Base-by-base conservation (phyloP, 1,140 invertebrate species). In the Leptoteleia sp. region DNA sequence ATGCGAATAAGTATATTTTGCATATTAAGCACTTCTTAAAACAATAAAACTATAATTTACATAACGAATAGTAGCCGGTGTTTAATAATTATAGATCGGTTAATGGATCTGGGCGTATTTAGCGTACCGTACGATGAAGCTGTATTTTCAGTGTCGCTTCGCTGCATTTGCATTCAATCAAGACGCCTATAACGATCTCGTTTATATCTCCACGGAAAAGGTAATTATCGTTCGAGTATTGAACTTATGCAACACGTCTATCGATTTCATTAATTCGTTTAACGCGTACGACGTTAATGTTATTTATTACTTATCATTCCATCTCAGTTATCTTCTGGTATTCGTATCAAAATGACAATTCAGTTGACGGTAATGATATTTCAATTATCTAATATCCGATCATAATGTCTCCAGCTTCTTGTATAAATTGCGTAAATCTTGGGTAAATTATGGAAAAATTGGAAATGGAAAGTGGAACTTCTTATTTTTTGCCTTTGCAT, bases 21-120 rank as follows among this genome's bases (percentile, higher is more conserved):
- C 48, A 55, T 55, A 6, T 3, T 27, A 54, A 38, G 9, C 11
- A 17, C n/a, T 15, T 52, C 12, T 47, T 25, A 25, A 38, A 54
- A 62, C 38, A 62, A 47, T 64, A 27, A 47, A 64, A 64, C 6
- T 11, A 3, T 0, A 16, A 54, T 72, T 57, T 57, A 42, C 65
- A 70, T 70, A 59, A n/a, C 3, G 22, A 68, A 43, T 40, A 4
- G 29, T 52, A 31, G 33, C 17, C 9, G 19, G 25, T 45, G 71
- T 65, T 75, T 65, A 59, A 65, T 67, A 65, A 75, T 75, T 52
- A 75, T 65, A 52, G 71, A 65, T 59, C 35, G 13, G 15, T 52
- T 59, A 52, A 67, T 71, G 13, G 43, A 50, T 61, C 55, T 35
- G 17, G 29, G 27, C 12, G 25, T 35, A 62, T 52, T 54, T 43